Conservation (phyloP, 2,113 vertebrate genomes). For the Ictalurus furcatus region DNA sequence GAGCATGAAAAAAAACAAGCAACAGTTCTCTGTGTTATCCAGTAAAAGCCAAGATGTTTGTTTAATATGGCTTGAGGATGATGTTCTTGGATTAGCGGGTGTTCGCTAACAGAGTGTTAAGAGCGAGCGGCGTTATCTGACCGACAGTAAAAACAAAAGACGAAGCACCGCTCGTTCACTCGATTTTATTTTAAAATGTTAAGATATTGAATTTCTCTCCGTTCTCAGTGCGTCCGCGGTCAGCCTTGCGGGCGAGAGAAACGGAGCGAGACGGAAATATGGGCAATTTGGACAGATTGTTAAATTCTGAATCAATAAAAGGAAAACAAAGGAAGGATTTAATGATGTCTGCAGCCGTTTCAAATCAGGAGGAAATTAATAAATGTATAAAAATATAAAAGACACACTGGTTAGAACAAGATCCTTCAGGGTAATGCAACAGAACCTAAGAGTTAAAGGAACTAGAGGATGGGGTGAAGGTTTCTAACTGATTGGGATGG, state of each 20-base stretch:
- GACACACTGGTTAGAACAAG: background rate
- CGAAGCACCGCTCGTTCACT: background rate
- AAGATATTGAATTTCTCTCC: background rate
- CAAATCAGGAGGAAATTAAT: background rate
- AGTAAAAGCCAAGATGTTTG: background rate
- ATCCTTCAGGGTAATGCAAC: background rate
- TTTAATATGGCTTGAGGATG: constrained; percentile 12
- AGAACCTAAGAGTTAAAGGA: background rate
- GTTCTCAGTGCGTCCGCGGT: background rate
- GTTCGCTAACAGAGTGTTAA: background rate
- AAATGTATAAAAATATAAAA: background rate
- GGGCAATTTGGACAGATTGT: background rate
- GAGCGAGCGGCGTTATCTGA: background rate
- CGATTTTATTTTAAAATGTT: background rate
- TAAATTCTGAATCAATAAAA: background rate
- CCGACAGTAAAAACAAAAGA: background rate
- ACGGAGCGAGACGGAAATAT: background rate
- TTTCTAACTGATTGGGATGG: background rate
- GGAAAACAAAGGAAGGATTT: background rate
- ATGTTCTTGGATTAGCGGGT: background rate
- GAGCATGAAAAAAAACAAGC: background rate
- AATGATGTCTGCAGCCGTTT: background rate
- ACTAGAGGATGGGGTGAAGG: background rate
- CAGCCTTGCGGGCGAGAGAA: background rate
- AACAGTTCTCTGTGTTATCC: background rate